phyloP scores from a whole-genome alignment of 2,113 vertebrate genomes.

The rabbit (Oryctolagus cuniculus) region mOryCun1.1 NC_091436.1:33516001-33516500 shows the following conservation, averaged over 20 bases:
- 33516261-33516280: rapidly evolving
- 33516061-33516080: neutral
- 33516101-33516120: neutral
- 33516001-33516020: neutral
- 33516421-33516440: neutral
- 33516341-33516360: neutral
- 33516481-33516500: neutral
- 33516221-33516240: slow-evolving; percentile 30
- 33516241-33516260: neutral
- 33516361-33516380: neutral
- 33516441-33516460: neutral
- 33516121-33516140: slow-evolving; percentile 5
- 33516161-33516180: neutral
- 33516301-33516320: neutral
- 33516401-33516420: slow-evolving; percentile 6
- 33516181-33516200: neutral
- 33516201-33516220: neutral
- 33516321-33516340: no score
- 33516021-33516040: neutral
- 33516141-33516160: slow-evolving; percentile 9
- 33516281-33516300: neutral
- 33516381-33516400: neutral
- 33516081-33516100: neutral
- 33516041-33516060: neutral
- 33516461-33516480: neutral